A percentile compares a stretch with the other conserved stretches of the same genome.
Conservation (phyloP, 2,888 invertebrate genomes). For the Pegoplata infirma region DNA sequence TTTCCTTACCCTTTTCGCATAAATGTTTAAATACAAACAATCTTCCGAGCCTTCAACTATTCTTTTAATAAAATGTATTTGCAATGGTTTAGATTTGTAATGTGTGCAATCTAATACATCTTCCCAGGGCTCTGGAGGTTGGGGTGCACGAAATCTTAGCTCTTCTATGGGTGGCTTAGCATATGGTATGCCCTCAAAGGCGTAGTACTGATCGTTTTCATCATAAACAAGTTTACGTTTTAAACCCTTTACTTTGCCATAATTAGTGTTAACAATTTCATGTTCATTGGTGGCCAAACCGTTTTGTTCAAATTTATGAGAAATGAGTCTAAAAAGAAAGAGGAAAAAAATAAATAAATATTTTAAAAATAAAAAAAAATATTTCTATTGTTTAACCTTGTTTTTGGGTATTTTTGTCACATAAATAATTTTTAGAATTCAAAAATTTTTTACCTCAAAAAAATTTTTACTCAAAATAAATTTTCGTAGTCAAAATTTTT, state of each 20-base stretch:
- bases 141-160: conserved; percentile 77
- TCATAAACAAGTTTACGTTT: conserved; percentile 63
- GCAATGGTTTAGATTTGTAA: conserved; percentile 71
- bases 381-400: too few relatives aligned
- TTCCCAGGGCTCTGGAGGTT: conserved; percentile 77
- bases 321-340: conserved; percentile 64
- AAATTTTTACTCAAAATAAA: too few relatives aligned
- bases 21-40: conserved; percentile 79
- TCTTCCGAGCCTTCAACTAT: conserved; percentile 78
- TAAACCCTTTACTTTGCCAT: conserved; percentile 71
- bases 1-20: conserved; percentile 70
- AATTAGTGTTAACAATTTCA: conserved; percentile 67
- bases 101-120: conserved; percentile 76
- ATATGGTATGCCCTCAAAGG: conserved; percentile 76
- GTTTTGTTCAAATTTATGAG: conserved; percentile 70
- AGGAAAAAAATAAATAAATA: not conserved
- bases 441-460: too few relatives aligned
- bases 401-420: too few relatives aligned
- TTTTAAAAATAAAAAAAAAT: too few relatives aligned
- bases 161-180: conserved; percentile 75
- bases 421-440: too few relatives aligned
- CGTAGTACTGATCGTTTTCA: conserved; percentile 68
- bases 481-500: too few relatives aligned
- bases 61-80: conserved; percentile 72
- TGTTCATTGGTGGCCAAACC: conserved; percentile 70